These are phyloP conservation scores for Pseudochaenichthys georgianus DNA, from an alignment of 2,797 vertebrate genomes.

Conservation along the genomic window DNA sequence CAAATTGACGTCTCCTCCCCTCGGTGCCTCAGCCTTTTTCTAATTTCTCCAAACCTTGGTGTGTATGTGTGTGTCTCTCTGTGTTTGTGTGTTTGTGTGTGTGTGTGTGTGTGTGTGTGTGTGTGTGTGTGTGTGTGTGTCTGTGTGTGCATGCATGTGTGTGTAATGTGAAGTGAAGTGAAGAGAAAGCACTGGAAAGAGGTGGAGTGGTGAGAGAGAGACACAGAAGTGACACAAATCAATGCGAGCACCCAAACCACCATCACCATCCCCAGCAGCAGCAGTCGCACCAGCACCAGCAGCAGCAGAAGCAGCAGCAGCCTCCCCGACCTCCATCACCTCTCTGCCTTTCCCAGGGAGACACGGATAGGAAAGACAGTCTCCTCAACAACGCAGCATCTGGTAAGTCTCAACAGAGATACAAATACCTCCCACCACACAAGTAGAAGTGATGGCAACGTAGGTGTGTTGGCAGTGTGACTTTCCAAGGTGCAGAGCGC, in stretches of 20 bases:
- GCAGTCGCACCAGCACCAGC: conserved; percentile 44
- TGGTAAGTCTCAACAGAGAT: conserved; percentile 61
- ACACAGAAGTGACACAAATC: conserved; percentile 78
- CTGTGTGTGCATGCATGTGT: conserved; percentile 80
- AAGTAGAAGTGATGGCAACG: conserved; percentile 32
- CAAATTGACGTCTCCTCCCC: conserved; percentile 56
- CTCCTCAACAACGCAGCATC: conserved; percentile 46
- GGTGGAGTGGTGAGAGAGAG: conserved; percentile 66
- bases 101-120: conserved; percentile 75
- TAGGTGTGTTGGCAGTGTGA: conserved; percentile 3
- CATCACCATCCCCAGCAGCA: conserved; percentile 55
- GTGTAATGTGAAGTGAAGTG: conserved; percentile 75
- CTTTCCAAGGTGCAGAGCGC: conserved; percentile 36
- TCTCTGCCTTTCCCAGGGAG: conserved; percentile 54
- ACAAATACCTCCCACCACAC: conserved; percentile 39
- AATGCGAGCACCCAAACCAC: conserved; percentile 72
- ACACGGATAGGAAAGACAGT: conserved; percentile 42
- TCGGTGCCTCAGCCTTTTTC: conserved; percentile 75
- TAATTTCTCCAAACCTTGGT: conserved; percentile 83
- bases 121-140: conserved; percentile 84
- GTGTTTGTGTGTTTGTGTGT: conserved; percentile 71
- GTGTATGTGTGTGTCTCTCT: conserved; percentile 77
- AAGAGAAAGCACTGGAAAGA: conserved; percentile 63
- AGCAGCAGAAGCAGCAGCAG: conserved; percentile 52
- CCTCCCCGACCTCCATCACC: conserved; percentile 73